phyloP scores from a whole-genome alignment of 1,140 invertebrate genomes.

The Zaprionus nigranus region DNA sequence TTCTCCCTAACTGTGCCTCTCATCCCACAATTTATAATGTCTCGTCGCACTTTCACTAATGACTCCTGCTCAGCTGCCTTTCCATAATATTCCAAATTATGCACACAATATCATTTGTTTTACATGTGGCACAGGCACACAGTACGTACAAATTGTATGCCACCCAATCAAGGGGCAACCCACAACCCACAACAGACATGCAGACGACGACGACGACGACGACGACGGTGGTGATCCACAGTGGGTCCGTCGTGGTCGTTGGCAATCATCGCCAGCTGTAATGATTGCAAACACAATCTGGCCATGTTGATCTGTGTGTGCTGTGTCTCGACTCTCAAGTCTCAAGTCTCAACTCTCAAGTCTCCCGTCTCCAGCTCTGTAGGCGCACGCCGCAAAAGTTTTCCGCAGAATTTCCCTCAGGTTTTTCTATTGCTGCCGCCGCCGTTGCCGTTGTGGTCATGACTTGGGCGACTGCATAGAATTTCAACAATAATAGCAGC shows the following conservation, averaged over 20 bases:
- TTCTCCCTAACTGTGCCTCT: neutral
- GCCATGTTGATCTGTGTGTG: slow-evolving; percentile 73
- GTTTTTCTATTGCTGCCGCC: slow-evolving; percentile 52
- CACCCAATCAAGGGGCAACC: slow-evolving; percentile 66
- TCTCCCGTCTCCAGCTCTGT: slow-evolving; percentile 12
- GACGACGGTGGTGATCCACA: slow-evolving; percentile 59
- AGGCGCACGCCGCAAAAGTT: slow-evolving; percentile 61
- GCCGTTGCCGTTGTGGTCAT: slow-evolving; percentile 56
- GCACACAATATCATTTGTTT: slow-evolving; percentile 26
- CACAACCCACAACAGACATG: slow-evolving; percentile 35
- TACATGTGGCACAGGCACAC: slow-evolving; percentile 5
- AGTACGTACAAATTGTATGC: slow-evolving; percentile 53
- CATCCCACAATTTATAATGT: slow-evolving; percentile 59
- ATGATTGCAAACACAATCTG: slow-evolving; percentile 83
- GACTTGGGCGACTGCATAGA: slow-evolving; percentile 75
- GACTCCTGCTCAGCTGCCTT: slow-evolving; percentile 25
- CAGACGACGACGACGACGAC: slow-evolving; percentile 17
- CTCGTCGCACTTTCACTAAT: slow-evolving; percentile 33
- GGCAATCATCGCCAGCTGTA: slow-evolving; percentile 68
- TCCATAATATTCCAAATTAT: slow-evolving; percentile 51
- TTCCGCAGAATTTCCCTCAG: slow-evolving; percentile 74
- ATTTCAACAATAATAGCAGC: slow-evolving; percentile 78
- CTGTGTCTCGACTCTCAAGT: slow-evolving; percentile 9
- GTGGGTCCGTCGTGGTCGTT: slow-evolving; percentile 63
- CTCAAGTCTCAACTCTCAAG: slow-evolving; percentile 15